Base-by-base conservation (phyloP, 2,888 invertebrate species). In the Margaritifera margaritifera region DNA sequence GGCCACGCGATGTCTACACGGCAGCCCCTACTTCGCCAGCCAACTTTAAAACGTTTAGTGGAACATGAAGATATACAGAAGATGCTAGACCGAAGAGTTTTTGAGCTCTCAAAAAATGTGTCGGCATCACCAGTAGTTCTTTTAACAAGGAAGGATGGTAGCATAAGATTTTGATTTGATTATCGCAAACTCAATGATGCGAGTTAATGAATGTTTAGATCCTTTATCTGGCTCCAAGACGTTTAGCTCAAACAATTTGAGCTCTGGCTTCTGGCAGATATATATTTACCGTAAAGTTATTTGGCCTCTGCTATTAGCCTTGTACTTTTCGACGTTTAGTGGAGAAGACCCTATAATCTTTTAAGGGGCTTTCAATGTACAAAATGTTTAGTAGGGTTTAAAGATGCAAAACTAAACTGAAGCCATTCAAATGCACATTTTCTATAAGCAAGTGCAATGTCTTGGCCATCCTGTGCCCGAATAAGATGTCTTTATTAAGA, bases 271-370 rank as follows among this genome's bases (percentile, higher is more conserved):
- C 60, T 75, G 72, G 75, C 77, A 79, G 51, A 70, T 74, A 27
- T 65, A 67, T 20, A 68, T 76, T 74, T 52, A 60, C 62, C 6
- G 73, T 72, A 3, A 69, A 76, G 69, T 70, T 72, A 4, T 74
- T 75, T 27, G 72, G 72, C 1, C 57, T 74, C 2, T 57, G 51
- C 5, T 70, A 75, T 66, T 69, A 75, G 1, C 79, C 78, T 3
- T 68, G 75, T 6, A 78, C 79, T 11, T 83, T 83, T 66, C 69
- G 80, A 60, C 62, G 81, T 25, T 58, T 78, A n/a, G 69, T 84
- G 73, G 68, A 77, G 42, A 50, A 56, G n/a, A 69, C n/a, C n/a
- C n/a, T n/a, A n/a, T n/a, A n/a, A n/a, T n/a, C n/a, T 75, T 19
- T 52, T 75, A 15, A 6, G 69, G 6, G 72, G 71, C 4, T 25